phyloP scores from a whole-genome alignment of 1,140 invertebrate genomes.

The Drosophila murphyi region DNA sequence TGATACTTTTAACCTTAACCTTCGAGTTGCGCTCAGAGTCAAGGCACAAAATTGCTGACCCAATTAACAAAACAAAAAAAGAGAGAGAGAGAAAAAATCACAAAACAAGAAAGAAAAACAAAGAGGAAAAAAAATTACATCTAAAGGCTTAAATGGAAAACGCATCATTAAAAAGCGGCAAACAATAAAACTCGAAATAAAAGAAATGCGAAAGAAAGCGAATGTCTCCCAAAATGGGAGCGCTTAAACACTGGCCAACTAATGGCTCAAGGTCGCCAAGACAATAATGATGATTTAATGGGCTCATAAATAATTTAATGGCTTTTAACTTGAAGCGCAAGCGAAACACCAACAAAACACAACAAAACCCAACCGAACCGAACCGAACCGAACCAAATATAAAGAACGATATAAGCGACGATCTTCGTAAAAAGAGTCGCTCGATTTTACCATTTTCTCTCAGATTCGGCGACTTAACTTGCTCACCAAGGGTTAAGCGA shows the following conservation, averaged over 20 bases:
- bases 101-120: slow-evolving; percentile 6
- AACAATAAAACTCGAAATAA: slow-evolving; percentile 71
- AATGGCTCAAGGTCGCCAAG: slow-evolving; percentile 73
- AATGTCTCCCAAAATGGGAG: slow-evolving; percentile 65
- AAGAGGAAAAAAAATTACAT: slow-evolving; percentile 8
- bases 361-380: slow-evolving; percentile 22
- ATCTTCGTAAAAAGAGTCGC: slow-evolving; percentile 32
- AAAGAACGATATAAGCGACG: slow-evolving; percentile 10
- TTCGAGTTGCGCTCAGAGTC: slow-evolving; percentile 21
- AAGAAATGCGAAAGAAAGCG: slow-evolving; percentile 75
- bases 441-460: not conserved
- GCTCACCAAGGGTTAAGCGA: slow-evolving; percentile 29
- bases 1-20: slow-evolving; percentile 20
- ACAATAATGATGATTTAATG: slow-evolving; percentile 84
- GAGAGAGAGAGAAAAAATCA: slow-evolving; percentile 11
- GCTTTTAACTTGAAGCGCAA: slow-evolving; percentile 53
- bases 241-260: slow-evolving; percentile 42
- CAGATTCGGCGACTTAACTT: not conserved
- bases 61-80: slow-evolving; percentile 42
- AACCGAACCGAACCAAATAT: slow-evolving; percentile 7
- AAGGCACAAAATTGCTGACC: slow-evolving; percentile 54
- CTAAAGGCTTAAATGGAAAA: slow-evolving; percentile 65
- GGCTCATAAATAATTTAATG: slow-evolving; percentile 82
- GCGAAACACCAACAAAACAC: slow-evolving; percentile 22
- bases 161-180: slow-evolving; percentile 62